Percentiles rank a stretch among this genome's conserved stretches.
phyloP scores from a whole-genome alignment of 2,113 vertebrate genomes.

The Jacana jacana region DNA sequence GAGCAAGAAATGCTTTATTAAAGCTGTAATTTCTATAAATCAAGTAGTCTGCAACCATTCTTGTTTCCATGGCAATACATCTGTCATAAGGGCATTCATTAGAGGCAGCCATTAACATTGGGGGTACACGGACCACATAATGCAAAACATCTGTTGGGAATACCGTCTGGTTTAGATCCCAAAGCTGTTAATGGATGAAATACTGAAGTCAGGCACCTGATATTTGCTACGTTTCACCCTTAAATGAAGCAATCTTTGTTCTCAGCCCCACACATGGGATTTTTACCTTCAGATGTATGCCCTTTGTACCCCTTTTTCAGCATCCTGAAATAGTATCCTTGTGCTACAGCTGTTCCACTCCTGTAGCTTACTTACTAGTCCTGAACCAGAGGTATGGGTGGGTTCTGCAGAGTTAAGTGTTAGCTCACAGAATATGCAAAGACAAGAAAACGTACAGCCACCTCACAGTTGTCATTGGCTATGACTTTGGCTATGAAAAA shows the following conservation, averaged over 20 bases:
- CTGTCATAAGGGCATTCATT: neutral
- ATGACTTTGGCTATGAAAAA: neutral
- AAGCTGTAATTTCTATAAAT: constrained; percentile 35
- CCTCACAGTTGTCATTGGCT: neutral
- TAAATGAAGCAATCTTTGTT: neutral
- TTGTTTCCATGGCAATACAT: neutral
- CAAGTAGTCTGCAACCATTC: neutral
- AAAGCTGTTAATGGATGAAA: neutral
- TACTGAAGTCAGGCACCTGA: neutral
- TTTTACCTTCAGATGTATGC: neutral
- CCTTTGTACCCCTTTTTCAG: neutral
- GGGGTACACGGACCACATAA: neutral
- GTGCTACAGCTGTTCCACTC: neutral
- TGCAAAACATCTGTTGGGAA: neutral
- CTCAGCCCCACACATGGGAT: neutral
- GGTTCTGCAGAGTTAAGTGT: neutral
- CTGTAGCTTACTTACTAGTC: neutral
- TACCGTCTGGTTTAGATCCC: neutral
- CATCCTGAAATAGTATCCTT: neutral
- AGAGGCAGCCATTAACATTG: neutral
- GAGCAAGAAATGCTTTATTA: constrained; percentile 23
- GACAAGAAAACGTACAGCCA: fast-evolving
- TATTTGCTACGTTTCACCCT: neutral
- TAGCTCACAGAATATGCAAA: neutral
- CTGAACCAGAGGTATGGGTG: neutral